A percentile compares a stretch with the other conserved stretches of the same genome.
phyloP scores from a whole-genome alignment of 2,797 vertebrate species.

The Scleropages formosus region DNA sequence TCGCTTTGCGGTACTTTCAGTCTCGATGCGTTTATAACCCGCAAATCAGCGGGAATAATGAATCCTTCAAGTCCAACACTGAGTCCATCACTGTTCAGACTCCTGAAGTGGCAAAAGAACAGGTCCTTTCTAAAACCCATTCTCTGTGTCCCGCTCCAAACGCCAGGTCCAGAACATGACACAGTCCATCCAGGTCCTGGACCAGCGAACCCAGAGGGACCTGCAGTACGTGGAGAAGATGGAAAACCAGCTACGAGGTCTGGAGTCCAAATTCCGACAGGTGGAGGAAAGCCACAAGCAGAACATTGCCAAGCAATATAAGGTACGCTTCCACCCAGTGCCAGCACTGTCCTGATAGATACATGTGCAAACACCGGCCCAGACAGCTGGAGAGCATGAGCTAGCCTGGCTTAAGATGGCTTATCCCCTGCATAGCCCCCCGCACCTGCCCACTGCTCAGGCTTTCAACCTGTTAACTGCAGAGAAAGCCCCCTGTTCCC shows the following conservation, averaged over 20 bases:
- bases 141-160: neutral
- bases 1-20: conserved; percentile 1
- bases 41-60: neutral
- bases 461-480: neutral
- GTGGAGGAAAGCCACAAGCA: conserved; percentile 92
- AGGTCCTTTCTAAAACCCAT: neutral
- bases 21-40: conserved; percentile 3
- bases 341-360: neutral
- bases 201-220: conserved; percentile 89
- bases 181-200: conserved; percentile 90
- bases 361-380: too few species aligned
- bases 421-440: neutral
- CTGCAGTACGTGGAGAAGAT: conserved; percentile 93
- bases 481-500: conserved; percentile 3
- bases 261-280: conserved; percentile 90
- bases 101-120: too few species aligned
- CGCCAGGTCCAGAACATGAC: conserved; percentile 95
- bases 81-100: too few species aligned
- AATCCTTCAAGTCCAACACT: neutral
- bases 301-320: conserved; percentile 89
- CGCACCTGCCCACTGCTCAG: neutral
- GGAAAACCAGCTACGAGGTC: conserved; percentile 87
- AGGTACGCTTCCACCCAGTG: conserved; percentile 65
- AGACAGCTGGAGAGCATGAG: conserved; percentile 16
- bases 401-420: neutral